These are phyloP conservation scores for Schrankia costaestrigalis DNA, from an alignment of 2,888 invertebrate genomes.

Conservation along the genomic window DNA sequence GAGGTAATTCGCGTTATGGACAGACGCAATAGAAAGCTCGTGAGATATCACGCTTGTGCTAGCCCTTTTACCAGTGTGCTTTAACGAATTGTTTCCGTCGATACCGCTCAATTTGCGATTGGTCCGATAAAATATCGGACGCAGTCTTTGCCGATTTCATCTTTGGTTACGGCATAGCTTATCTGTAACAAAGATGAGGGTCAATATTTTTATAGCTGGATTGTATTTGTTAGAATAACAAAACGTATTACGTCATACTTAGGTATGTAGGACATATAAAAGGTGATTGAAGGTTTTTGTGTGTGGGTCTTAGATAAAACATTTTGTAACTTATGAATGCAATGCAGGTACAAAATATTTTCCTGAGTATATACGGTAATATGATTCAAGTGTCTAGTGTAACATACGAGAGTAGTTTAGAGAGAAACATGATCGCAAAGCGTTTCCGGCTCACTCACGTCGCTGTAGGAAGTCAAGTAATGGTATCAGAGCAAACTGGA, in stretches of 20 bases:
- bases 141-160: conserved; percentile 6
- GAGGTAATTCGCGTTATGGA: conserved; percentile 27
- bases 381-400: too few species aligned
- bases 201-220: background rate
- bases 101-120: conserved; percentile 8
- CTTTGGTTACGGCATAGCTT: conserved; percentile 10
- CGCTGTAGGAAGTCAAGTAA: conserved; percentile 43
- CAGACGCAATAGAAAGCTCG: conserved; percentile 39
- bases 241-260: too few species aligned
- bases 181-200: background rate
- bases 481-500: conserved; percentile 55
- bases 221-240: too few species aligned
- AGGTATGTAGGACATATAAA: background rate
- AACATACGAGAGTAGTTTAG: too few species aligned
- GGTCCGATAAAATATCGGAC: background rate
- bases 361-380: too few species aligned
- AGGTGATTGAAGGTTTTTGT: background rate
- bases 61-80: conserved; percentile 23
- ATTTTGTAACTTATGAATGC: too few species aligned
- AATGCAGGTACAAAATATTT: too few species aligned
- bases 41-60: conserved; percentile 23
- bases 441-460: conserved; percentile 44
- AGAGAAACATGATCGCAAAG: conserved; percentile 22
- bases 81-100: conserved; percentile 15
- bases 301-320: too few species aligned